Conservation (phyloP, 2,797 vertebrate species). For the Pseudocheirus occidentalis region DNA sequence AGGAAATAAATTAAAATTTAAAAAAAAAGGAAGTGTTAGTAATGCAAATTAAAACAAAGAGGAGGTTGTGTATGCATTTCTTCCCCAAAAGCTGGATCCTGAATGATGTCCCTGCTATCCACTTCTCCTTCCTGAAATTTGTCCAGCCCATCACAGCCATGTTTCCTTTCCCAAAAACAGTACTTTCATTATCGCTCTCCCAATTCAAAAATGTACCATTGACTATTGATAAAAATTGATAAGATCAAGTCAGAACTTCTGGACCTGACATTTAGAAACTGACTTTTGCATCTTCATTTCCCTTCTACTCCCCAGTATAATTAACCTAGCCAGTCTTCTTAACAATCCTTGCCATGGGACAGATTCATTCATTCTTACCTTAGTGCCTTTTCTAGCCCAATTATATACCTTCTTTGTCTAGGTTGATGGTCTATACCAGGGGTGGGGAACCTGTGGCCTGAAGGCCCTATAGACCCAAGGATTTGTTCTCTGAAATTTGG, state of each 20-base stretch:
- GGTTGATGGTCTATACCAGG: background rate
- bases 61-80: background rate
- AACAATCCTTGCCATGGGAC: conserved; percentile 13
- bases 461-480: no score
- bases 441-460: background rate
- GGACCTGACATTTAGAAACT: conserved; percentile 34
- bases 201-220: conserved; percentile 34
- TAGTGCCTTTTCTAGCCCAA: background rate
- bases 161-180: conserved; percentile 17
- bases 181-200: conserved; percentile 38
- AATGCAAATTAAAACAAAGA: background rate
- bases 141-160: background rate
- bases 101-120: conserved; percentile 12
- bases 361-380: conserved; percentile 49
- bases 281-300: conserved; percentile 30
- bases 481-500: no score
- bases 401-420: background rate
- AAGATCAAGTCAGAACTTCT: conserved; percentile 40
- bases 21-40: background rate
- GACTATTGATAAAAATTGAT: conserved; percentile 15
- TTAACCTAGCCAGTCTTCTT: conserved; percentile 6
- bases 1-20: no score
- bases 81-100: conserved; percentile 3
- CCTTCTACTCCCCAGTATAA: conserved; percentile 11
- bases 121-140: conserved; percentile 17